Evolutionary conservation across 2,113 vertebrate species (phyloP), one percentile per base, ranked within the genome.

Genomic region (Nicator chloris): DNA sequence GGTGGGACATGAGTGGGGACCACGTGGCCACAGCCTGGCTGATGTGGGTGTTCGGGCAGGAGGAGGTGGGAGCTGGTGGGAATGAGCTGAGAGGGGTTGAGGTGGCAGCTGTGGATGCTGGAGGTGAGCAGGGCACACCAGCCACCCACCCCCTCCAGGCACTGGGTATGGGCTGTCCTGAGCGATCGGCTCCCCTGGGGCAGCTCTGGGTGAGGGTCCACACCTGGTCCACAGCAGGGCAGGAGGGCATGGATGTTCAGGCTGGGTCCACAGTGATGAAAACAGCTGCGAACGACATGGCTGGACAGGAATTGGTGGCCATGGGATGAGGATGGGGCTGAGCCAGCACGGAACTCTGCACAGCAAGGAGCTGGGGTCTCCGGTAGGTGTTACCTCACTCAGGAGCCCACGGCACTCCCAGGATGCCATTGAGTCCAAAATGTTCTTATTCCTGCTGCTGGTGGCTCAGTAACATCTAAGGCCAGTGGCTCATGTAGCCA

Each of bases 21-120:
- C 24, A 17, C 0, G 0, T 18, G 40, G 53, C 47, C 33, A 11
- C 64, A 72, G 81, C 70, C 39, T 0, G 0, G 61, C 31, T 5
- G 2, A 18, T 4, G 66, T 0, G 73, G 39, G 56, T 35, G 37
- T 15, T 84, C 0, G 9, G 77, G 53, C 77, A 64, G 56, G 42
- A 90, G 86, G 64, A 71, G 45, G 50, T 15, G 72, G 86, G 89
- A 78, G 30, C 23, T 21, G 47, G 47, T 26, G 70, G 28, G 69
- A 59, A 20, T 0, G 3, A 82, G 51, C 47, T 33, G 54, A n/a
- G 64, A 26, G 7, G 28, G 47, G 30, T 12, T 0, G 1, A 91
- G 42, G 87, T 7, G 28, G 30, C 30, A 47, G 45, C 42, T 61
- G 35, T 0, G 0, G 56, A 7, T 72, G 65, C 37, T 72, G 68